A percentile compares a stretch with the other conserved stretches of the same genome.
phyloP scores from a whole-genome alignment of 2,113 vertebrate genomes.

The Sclerurus mexicanus region DNA sequence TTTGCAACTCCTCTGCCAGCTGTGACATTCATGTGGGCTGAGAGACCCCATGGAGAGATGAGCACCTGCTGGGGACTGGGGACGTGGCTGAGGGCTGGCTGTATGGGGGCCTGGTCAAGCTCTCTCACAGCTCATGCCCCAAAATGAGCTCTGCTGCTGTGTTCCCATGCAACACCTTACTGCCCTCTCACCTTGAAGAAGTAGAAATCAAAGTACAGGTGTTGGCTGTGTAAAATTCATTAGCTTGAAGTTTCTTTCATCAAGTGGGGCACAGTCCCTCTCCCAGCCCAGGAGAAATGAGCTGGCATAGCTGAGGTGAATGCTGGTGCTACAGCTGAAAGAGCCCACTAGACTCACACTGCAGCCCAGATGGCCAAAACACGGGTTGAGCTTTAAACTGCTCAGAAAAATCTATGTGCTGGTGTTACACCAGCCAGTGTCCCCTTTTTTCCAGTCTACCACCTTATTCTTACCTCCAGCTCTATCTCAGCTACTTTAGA shows the following conservation, averaged over 20 bases:
- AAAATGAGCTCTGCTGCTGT: background rate
- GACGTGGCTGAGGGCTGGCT: rapidly evolving
- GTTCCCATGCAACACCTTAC: background rate
- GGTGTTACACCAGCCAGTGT: rapidly evolving
- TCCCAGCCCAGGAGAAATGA: background rate
- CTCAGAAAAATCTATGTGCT: background rate
- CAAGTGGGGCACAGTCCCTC: background rate
- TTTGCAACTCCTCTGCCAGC: background rate
- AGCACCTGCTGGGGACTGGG: background rate
- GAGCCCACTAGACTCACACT: rapidly evolving
- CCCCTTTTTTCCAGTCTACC: background rate
- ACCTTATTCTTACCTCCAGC: background rate
- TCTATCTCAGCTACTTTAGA: background rate
- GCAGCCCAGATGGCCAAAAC: background rate
- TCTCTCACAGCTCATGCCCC: background rate
- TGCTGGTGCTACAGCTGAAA: background rate
- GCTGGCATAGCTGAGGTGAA: background rate
- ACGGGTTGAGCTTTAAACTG: background rate
- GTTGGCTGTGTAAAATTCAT: background rate
- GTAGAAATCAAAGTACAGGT: background rate
- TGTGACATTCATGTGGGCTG: background rate
- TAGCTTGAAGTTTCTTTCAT: background rate
- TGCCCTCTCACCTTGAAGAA: background rate
- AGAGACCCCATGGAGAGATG: background rate
- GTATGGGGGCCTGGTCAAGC: rapidly evolving